These are phyloP conservation scores for Picus viridis DNA, from an alignment of 2,797 vertebrate genomes.

Conservation along the genomic window DNA sequence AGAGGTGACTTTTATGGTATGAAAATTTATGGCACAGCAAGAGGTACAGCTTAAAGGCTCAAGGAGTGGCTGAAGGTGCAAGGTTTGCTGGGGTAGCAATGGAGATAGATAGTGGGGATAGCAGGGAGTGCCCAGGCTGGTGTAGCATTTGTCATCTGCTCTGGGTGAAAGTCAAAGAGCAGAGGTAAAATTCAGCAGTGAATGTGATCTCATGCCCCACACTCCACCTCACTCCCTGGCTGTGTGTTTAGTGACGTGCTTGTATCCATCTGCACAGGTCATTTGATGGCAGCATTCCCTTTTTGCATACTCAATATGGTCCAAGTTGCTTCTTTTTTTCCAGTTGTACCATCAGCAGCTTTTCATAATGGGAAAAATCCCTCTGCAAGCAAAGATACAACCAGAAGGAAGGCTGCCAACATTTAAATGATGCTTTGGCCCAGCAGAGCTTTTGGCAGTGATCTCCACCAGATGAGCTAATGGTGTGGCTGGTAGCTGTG, in stretches of 20 bases:
- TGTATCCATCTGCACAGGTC: background rate
- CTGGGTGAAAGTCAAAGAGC: background rate
- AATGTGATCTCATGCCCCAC: accelerated
- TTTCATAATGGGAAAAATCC: background rate
- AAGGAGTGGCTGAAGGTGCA: background rate
- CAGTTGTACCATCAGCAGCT: background rate
- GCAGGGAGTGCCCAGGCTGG: background rate
- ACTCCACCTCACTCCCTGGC: background rate
- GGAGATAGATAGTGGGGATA: background rate
- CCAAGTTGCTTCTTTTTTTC: background rate
- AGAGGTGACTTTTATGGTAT: background rate
- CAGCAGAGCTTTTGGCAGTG: constrained; percentile 4
- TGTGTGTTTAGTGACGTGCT: background rate
- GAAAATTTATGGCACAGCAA: constrained; percentile 18
- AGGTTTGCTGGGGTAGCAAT: background rate
- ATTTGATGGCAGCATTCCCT: background rate
- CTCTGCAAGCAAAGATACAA: background rate
- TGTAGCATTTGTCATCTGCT: background rate
- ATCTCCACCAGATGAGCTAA: background rate
- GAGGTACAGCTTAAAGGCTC: constrained; percentile 29
- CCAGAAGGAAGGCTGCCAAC: background rate
- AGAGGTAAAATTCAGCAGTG: background rate
- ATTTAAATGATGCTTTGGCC: background rate
- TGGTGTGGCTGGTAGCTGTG: background rate
- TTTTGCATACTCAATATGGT: background rate